Evolutionary conservation across 2,113 vertebrate species (phyloP), one percentile per base, ranked within the genome.

Genomic region (Xyliphius kryptos): DNA sequence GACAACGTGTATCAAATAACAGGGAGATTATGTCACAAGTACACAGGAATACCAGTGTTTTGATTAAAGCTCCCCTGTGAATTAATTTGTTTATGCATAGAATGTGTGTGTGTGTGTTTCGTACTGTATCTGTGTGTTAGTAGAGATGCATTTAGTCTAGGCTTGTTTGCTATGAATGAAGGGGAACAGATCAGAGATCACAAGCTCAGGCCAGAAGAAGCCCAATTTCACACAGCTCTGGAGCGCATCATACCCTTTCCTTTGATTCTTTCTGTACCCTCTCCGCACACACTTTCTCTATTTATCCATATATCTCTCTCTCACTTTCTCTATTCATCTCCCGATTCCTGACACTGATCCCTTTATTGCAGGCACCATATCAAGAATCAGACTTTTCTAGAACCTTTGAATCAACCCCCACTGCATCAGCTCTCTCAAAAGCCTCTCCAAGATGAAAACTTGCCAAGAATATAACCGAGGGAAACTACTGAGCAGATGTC

Each of bases 201-300:
- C 68, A 14, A 78, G 64, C 72, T 64, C 75, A 71, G 63, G 67
- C 76, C 75, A 78, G 54, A 62, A 63, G 73, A 77, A 77, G 79
- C 71, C 76, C 77, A 83, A 83, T 86, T 86, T 86, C 83, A 86
- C 81, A 84, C 82, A 72, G 77, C 79, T 74, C 60, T 86, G 80
- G 81, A 86, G 80, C 80, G 73, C 67, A 82, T 81, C 77, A 76
- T 69, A n/a, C n/a, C n/a, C n/a, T n/a, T n/a, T n/a, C n/a, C n/a
- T n/a, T n/a, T n/a, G n/a, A n/a, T n/a, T n/a, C n/a, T n/a, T n/a
- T n/a, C n/a, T n/a, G n/a, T n/a, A n/a, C n/a, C n/a, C n/a, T n/a
- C n/a, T n/a, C n/a, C n/a, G n/a, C n/a, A n/a, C n/a, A n/a, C n/a
- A n/a, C n/a, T n/a, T n/a, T n/a, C n/a, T n/a, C 61, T 59, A 53